These are phyloP conservation scores for Platynereis dumerilii DNA, from an alignment of 2,888 invertebrate genomes.

Conservation along the genomic window DNA sequence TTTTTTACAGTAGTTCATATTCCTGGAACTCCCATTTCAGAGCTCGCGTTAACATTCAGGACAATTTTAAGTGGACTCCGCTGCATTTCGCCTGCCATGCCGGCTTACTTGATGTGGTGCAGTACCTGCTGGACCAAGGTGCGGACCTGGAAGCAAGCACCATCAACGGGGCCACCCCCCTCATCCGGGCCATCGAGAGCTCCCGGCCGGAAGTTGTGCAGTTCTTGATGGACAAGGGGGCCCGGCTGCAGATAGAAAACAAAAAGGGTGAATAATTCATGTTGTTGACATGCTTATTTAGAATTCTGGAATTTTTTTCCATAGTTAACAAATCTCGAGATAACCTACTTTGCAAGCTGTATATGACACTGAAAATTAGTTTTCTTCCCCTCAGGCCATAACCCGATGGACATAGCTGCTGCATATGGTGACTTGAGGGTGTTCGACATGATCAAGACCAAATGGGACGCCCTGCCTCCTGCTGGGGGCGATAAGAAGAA, in stretches of 20 bases:
- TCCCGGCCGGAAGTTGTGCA: constrained; percentile 58
- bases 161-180: constrained; percentile 62
- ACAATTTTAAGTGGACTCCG: constrained; percentile 65
- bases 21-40: too few relatives aligned
- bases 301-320: too few relatives aligned
- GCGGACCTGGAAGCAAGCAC: constrained; percentile 60
- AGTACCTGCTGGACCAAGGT: constrained; percentile 56
- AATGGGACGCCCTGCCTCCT: constrained; percentile 58
- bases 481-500: constrained; percentile 49
- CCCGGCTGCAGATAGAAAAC: constrained; percentile 59
- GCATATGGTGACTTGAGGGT: constrained; percentile 60
- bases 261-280: constrained; percentile 62
- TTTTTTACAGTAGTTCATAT: too few relatives aligned
- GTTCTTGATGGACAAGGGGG: constrained; percentile 58
- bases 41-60: constrained; percentile 58
- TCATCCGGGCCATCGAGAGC: constrained; percentile 62
- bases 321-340: too few relatives aligned
- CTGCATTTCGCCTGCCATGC: constrained; percentile 63
- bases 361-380: too few relatives aligned
- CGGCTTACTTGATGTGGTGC: constrained; percentile 60
- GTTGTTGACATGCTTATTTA: too few relatives aligned
- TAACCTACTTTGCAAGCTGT: too few relatives aligned
- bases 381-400: too few relatives aligned
- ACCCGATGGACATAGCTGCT: constrained; percentile 57
- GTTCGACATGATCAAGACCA: constrained; percentile 53